Evolutionary conservation across 2,797 vertebrate species (phyloP).

Genomic region (Astyanax mexicanus): DNA sequence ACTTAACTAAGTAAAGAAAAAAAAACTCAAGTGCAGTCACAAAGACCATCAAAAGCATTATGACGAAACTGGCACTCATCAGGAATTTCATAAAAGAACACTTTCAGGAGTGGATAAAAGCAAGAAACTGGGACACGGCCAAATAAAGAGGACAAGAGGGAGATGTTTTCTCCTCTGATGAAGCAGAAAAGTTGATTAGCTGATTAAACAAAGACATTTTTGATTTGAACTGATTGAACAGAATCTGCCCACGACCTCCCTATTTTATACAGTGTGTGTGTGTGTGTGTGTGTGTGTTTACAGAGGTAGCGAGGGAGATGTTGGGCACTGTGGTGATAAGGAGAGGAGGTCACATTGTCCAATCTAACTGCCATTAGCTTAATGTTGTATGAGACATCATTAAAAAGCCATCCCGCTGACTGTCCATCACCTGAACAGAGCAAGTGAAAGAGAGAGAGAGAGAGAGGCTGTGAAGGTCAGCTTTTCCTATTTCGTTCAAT

Average conservation of each 20-base stretch:
- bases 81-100: too few species aligned
- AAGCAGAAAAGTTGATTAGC: not conserved
- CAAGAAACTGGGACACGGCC: too few species aligned
- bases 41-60: too few species aligned
- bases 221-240: too few species aligned
- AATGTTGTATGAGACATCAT: constrained; percentile 62
- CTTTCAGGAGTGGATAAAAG: not conserved
- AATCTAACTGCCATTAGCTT: constrained; percentile 56
- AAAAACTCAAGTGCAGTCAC: too few species aligned
- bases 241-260: not conserved
- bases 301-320: constrained; percentile 15
- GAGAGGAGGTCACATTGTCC: constrained; percentile 57
- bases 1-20: too few species aligned
- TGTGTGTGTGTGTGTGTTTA: constrained; percentile 1
- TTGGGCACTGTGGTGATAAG: constrained; percentile 21
- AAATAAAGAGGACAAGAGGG: not conserved
- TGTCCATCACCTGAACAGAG: constrained; percentile 50
- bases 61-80: too few species aligned
- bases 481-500: too few species aligned
- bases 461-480: too few species aligned
- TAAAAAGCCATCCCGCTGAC: constrained; percentile 59
- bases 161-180: not conserved
- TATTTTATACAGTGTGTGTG: not conserved
- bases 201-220: too few species aligned
- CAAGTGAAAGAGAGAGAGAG: not conserved